Conservation (phyloP, 2,797 vertebrate genomes). For the Coregonus sp. region DNA sequence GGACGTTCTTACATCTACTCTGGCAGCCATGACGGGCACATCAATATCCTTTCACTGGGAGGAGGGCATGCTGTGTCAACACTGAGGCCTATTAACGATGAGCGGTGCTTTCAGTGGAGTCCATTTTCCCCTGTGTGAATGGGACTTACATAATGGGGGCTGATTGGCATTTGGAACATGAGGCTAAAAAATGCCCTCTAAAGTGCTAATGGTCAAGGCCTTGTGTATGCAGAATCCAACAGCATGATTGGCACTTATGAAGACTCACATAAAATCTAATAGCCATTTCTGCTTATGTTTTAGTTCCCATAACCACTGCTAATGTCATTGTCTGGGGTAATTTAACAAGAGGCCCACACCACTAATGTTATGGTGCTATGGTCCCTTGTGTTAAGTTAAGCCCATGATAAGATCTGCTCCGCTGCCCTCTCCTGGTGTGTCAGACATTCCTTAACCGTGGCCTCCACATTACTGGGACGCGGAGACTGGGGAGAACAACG, state of each 20-base stretch:
- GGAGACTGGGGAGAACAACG: slow-evolving; percentile 86
- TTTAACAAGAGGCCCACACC: neutral
- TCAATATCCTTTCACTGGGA: slow-evolving; percentile 92
- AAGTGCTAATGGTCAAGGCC: neutral
- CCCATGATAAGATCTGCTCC: neutral
- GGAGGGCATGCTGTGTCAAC: neutral
- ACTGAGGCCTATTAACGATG: neutral
- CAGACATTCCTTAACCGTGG: slow-evolving; percentile 71
- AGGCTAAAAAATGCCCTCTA: neutral
- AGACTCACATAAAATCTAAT: neutral
- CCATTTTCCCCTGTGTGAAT: neutral
- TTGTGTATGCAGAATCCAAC: neutral
- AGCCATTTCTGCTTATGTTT: neutral
- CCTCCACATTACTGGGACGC: slow-evolving; percentile 93
- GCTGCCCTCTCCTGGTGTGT: neutral
- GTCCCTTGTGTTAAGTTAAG: neutral
- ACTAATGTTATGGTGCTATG: neutral
- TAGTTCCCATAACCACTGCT: neutral
- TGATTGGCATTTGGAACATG: neutral
- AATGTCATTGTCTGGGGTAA: neutral
- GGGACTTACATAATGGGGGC: too few species aligned
- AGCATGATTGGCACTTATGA: neutral
- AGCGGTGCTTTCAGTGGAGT: too few species aligned
- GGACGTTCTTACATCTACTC: slow-evolving; percentile 88
- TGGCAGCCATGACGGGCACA: slow-evolving; percentile 93